These are phyloP conservation scores for Scaptomyza pallida DNA, from an alignment of 1,140 invertebrate species.

Conservation along the genomic window DNA sequence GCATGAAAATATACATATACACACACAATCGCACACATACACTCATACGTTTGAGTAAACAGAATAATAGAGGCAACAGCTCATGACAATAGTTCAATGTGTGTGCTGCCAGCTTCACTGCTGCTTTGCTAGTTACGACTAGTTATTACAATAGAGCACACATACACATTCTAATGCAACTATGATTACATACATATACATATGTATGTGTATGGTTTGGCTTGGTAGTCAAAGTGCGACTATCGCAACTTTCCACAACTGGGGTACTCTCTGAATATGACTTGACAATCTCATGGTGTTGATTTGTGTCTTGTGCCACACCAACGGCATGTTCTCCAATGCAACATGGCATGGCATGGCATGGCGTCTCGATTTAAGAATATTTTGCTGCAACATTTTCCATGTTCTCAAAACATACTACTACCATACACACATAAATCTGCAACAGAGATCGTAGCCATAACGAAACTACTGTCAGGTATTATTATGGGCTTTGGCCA, in stretches of 20 bases:
- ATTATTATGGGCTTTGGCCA: no score
- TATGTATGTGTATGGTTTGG: slow-evolving; percentile 14
- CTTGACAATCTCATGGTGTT: slow-evolving; percentile 60
- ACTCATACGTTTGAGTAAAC: slow-evolving; percentile 30
- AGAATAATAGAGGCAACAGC: slow-evolving; percentile 54
- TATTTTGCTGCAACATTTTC: slow-evolving; percentile 11
- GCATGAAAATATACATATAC: slow-evolving; percentile 7
- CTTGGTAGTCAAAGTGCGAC: slow-evolving; percentile 33
- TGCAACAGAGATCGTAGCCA: not conserved
- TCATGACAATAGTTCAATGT: slow-evolving; percentile 57
- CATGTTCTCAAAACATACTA: no score
- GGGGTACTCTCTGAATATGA: slow-evolving; percentile 55
- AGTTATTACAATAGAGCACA: slow-evolving; percentile 46
- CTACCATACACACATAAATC: not conserved
- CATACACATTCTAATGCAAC: not conserved
- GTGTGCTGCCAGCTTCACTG: slow-evolving; percentile 23
- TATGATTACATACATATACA: not conserved
- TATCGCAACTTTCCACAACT: slow-evolving; percentile 53
- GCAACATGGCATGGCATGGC: slow-evolving; percentile 27
- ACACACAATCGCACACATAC: not conserved
- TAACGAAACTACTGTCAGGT: not conserved
- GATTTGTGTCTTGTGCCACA: slow-evolving; percentile 60
- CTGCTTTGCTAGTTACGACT: slow-evolving; percentile 38
- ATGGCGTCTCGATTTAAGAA: slow-evolving; percentile 2
- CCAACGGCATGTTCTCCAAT: slow-evolving; percentile 48